Percentiles rank a stretch among this genome's conserved stretches.
phyloP scores from a whole-genome alignment of 2,797 vertebrate species.

The Enteromius paludinosus region DNA sequence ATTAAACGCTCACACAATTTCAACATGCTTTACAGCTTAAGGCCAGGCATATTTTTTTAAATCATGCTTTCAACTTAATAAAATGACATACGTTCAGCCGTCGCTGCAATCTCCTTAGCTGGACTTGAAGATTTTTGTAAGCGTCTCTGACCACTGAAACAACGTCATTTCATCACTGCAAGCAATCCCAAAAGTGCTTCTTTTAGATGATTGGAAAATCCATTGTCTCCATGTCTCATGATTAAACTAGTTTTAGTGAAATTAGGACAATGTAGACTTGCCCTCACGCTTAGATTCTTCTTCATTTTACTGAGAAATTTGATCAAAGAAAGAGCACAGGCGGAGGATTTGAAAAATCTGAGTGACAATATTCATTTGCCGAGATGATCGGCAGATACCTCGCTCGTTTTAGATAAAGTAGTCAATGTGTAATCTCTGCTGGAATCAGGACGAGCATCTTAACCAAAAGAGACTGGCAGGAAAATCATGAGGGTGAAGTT shows the following conservation, averaged over 20 bases:
- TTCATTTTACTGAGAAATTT: slow-evolving; percentile 46
- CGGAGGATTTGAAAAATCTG: slow-evolving; percentile 47
- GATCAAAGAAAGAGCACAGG: slow-evolving; percentile 49
- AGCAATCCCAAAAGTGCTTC: slow-evolving; percentile 59
- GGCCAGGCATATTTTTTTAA: slow-evolving; percentile 45
- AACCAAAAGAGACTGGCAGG: slow-evolving; percentile 6
- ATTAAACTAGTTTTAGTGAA: slow-evolving; percentile 52
- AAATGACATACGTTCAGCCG: slow-evolving; percentile 46
- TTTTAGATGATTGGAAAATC: slow-evolving; percentile 59
- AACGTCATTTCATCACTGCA: slow-evolving; percentile 55
- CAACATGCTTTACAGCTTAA: slow-evolving; percentile 53
- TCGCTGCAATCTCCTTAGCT: slow-evolving; percentile 47
- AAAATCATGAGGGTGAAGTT: slow-evolving; percentile 12
- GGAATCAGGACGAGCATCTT: slow-evolving; percentile 49
- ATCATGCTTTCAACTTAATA: slow-evolving; percentile 57
- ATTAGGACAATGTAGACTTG: slow-evolving; percentile 54
- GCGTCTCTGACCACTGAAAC: slow-evolving; percentile 39
- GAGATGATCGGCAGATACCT: slow-evolving; percentile 41
- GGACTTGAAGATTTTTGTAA: slow-evolving; percentile 47
- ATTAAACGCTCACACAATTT: slow-evolving; percentile 45
- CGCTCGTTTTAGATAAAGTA: slow-evolving; percentile 49
- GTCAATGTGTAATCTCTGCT: slow-evolving; percentile 62
- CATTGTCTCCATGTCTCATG: slow-evolving; percentile 48
- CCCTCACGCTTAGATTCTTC: slow-evolving; percentile 42
- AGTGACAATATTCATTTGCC: slow-evolving; percentile 49